A percentile compares a stretch with the other conserved stretches of the same genome.
Evolutionary conservation across 1,140 invertebrate species (phyloP).

Genomic region (Gonioctena quinquepunctata): DNA sequence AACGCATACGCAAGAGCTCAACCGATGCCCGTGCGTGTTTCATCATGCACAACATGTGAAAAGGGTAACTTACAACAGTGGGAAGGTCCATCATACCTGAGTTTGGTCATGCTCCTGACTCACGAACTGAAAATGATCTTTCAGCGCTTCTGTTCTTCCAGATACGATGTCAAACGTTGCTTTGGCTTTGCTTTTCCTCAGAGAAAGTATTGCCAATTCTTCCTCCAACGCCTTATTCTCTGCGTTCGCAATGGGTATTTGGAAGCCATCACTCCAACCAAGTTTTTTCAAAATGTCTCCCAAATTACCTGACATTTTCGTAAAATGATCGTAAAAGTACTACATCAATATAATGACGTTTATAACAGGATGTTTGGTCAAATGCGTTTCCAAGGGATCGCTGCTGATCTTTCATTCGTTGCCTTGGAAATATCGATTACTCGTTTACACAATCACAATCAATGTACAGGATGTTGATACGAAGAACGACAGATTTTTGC

Average conservation of each 20-base stretch:
- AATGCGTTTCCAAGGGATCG: not conserved
- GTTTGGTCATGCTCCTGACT: constrained; percentile 62
- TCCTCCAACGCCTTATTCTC: constrained; percentile 69
- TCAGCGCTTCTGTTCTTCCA: constrained; percentile 57
- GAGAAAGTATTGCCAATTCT: constrained; percentile 55
- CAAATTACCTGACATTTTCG: constrained; percentile 47
- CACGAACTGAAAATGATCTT: constrained; percentile 60
- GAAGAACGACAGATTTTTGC: too few species aligned
- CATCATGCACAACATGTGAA: too few species aligned
- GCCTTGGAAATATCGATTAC: not conserved
- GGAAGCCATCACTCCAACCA: constrained; percentile 73
- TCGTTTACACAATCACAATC: too few species aligned
- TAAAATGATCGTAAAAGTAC: not conserved
- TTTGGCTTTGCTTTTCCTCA: constrained; percentile 39
- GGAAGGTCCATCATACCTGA: constrained; percentile 59
- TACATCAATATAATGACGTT: not conserved
- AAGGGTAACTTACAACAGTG: too few species aligned
- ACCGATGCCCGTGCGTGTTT: too few species aligned
- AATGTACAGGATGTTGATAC: too few species aligned
- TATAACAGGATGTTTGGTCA: not conserved
- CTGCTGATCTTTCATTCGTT: not conserved
- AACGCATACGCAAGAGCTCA: too few species aligned
- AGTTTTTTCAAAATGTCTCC: constrained; percentile 67
- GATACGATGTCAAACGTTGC: constrained; percentile 29
- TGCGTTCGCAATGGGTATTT: constrained; percentile 72